Conservation (phyloP, 2,888 invertebrate genomes). For the Galerucella nymphaeae region DNA sequence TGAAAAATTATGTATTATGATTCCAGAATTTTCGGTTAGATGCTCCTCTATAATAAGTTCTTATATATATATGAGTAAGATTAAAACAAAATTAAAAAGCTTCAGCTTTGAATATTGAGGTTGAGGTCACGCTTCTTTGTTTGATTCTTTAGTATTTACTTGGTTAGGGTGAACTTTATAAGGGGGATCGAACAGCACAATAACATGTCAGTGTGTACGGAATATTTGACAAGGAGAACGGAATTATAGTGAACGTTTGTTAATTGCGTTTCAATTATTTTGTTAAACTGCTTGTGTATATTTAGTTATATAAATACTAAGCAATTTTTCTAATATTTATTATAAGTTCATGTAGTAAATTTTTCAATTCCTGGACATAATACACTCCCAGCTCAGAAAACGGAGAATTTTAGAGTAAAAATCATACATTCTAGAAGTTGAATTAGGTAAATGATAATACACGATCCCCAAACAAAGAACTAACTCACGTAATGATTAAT, state of each 20-base stretch:
- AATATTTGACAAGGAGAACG: neutral
- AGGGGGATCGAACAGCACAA: neutral
- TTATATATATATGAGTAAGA: neutral
- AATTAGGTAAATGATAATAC: no score
- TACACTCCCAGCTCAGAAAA: no score
- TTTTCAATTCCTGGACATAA: no score
- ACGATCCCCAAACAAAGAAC: no score
- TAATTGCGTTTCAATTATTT: neutral
- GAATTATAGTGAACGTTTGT: neutral
- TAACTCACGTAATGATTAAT: no score
- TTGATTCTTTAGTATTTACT: constrained; percentile 2
- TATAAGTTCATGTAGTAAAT: no score
- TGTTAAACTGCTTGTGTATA: neutral
- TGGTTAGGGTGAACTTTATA: neutral
- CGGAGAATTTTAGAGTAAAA: no score
- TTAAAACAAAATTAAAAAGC: neutral
- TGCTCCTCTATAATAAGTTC: no score
- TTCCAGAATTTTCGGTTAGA: neutral
- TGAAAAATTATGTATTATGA: neutral
- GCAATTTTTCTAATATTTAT: neutral
- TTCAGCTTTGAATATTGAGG: neutral
- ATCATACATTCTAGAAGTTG: no score
- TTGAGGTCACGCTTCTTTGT: constrained; percentile 7
- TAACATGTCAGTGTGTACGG: neutral
- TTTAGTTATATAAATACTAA: neutral